Evolutionary conservation across 2,888 invertebrate genomes (phyloP).

Genomic region (Apodemia duryi): DNA sequence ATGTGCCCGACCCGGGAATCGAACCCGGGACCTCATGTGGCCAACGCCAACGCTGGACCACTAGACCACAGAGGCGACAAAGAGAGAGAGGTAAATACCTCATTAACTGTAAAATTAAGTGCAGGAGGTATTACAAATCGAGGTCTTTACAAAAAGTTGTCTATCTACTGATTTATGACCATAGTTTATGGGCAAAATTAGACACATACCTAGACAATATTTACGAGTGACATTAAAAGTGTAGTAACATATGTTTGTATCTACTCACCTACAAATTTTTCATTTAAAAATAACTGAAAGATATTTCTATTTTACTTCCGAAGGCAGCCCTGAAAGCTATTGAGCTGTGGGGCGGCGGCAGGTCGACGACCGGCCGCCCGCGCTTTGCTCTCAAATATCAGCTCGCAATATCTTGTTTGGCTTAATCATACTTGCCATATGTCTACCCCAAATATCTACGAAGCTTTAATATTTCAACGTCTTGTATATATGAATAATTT

Average conservation of each 20-base stretch:
- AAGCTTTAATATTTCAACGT: neutral
- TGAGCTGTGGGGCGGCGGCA: slow-evolving; percentile 46
- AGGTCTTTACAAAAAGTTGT: too few relatives aligned
- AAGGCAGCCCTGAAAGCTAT: slow-evolving; percentile 47
- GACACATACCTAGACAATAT: neutral
- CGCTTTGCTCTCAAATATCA: slow-evolving; percentile 52
- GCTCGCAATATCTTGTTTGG: slow-evolving; percentile 63
- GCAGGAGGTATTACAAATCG: too few relatives aligned
- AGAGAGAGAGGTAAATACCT: too few relatives aligned
- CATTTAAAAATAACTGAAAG: slow-evolving; percentile 3
- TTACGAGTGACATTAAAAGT: slow-evolving; percentile 1
- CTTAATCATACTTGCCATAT: slow-evolving; percentile 41
- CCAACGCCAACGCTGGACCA: too few relatives aligned
- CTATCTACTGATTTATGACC: too few relatives aligned
- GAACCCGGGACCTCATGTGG: too few relatives aligned
- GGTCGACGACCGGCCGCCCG: slow-evolving; percentile 68
- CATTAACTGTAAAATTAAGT: too few relatives aligned
- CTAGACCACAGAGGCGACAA: too few relatives aligned
- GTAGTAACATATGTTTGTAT: neutral
- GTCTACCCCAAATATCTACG: slow-evolving; percentile 41
- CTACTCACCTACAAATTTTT: slow-evolving; percentile 5
- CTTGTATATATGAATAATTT: neutral
- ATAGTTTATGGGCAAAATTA: neutral
- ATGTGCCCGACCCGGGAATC: too few relatives aligned
- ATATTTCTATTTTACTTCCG: slow-evolving; percentile 7